Evolutionary conservation across 2,113 vertebrate genomes (phyloP).

Genomic region (Perccottus glenii): DNA sequence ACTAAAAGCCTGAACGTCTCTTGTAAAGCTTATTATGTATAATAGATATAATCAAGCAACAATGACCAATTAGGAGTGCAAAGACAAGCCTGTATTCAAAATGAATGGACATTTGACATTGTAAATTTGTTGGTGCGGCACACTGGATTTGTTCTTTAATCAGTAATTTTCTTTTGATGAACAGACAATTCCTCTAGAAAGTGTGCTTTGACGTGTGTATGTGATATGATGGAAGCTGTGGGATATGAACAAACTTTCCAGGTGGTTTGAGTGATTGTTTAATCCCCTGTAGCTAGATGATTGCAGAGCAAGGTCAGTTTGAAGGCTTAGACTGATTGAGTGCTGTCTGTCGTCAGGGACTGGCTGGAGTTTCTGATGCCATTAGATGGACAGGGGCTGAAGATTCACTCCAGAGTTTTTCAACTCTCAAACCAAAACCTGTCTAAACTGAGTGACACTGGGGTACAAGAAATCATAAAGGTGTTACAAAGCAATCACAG

Average conservation of each 20-base stretch:
- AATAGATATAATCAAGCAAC: conserved; percentile 70
- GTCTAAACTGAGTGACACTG: conserved; percentile 52
- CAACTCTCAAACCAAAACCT: conserved; percentile 55
- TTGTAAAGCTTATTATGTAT: conserved; percentile 59
- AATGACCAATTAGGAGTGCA: conserved; percentile 57
- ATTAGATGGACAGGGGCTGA: conserved; percentile 70
- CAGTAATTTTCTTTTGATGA: conserved; percentile 54
- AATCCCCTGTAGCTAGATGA: conserved; percentile 78
- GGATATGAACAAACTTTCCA: conserved; percentile 77
- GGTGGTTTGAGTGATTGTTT: conserved; percentile 79
- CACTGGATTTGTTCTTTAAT: conserved; percentile 40
- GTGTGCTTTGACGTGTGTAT: conserved; percentile 53
- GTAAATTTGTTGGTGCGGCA: conserved; percentile 38
- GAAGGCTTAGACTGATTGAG: conserved; percentile 77
- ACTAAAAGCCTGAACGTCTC: conserved; percentile 18
- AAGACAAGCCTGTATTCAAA: conserved; percentile 24
- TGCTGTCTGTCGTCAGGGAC: conserved; percentile 72
- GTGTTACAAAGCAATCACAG: conserved; percentile 22
- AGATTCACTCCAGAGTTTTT: conserved; percentile 68
- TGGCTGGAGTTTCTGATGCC: conserved; percentile 66
- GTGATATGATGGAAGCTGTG: conserved; percentile 66
- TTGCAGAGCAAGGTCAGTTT: conserved; percentile 77
- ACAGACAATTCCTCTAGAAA: conserved; percentile 20
- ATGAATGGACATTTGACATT: conserved; percentile 40
- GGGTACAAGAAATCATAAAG: conserved; percentile 25